A percentile compares a stretch with the other conserved stretches of the same genome.
These are phyloP conservation scores for Gymnocephalus cernua DNA, from an alignment of 2,113 vertebrate genomes.

Conservation along the genomic window DNA sequence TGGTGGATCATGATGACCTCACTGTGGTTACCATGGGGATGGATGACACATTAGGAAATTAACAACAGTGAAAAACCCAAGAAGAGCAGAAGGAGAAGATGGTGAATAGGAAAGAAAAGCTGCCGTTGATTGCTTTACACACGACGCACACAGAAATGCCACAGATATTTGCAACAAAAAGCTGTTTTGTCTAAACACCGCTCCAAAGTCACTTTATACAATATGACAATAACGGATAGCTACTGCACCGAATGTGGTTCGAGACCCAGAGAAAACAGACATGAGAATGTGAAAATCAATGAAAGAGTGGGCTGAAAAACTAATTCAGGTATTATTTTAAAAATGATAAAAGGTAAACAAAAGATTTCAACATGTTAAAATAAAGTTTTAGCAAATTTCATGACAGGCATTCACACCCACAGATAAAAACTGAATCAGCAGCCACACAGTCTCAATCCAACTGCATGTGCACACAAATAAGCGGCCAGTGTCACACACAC, in stretches of 20 bases:
- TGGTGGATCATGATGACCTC: conserved; percentile 98
- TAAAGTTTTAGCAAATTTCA: conserved; percentile 1
- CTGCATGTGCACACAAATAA: neutral
- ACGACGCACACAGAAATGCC: conserved; percentile 24
- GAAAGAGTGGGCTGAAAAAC: neutral
- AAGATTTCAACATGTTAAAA: neutral
- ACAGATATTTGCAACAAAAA: neutral
- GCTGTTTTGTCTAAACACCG: conserved; percentile 17
- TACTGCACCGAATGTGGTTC: conserved; percentile 18
- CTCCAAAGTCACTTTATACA: conserved; percentile 21
- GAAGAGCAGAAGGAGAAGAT: conserved; percentile 74
- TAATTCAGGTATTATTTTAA: neutral
- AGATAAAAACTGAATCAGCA: neutral
- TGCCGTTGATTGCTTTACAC: conserved; percentile 15
- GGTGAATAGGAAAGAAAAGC: conserved; percentile 68
- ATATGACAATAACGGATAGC: neutral
- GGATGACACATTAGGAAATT: conserved; percentile 90
- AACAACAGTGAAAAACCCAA: conserved; percentile 83
- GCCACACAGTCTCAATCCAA: conserved; percentile 13
- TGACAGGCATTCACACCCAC: conserved; percentile 1
- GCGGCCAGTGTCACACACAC: neutral
- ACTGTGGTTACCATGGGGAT: conserved; percentile 95
- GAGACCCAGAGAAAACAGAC: conserved; percentile 10
- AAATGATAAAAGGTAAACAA: neutral
- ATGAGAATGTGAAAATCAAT: neutral